Evolutionary conservation across 2,797 vertebrate species (phyloP).

Genomic region (Cynopterus sphinx): DNA sequence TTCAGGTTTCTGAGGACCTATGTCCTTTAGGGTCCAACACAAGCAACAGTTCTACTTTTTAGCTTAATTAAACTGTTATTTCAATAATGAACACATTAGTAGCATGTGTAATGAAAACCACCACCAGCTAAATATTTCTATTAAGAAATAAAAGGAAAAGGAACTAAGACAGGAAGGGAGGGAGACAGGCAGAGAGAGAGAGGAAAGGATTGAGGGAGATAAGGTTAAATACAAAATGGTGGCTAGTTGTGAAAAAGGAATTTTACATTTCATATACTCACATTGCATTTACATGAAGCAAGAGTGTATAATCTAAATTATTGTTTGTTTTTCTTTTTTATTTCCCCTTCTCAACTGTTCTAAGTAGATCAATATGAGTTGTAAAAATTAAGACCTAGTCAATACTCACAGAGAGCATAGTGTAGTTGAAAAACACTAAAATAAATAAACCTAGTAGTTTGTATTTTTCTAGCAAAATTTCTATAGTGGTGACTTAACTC

Average conservation of each 20-base stretch:
- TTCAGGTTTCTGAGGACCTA: not conserved
- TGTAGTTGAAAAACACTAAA: not conserved
- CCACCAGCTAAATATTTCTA: not conserved
- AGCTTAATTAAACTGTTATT: not conserved
- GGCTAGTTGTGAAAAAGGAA: not conserved
- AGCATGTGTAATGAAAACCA: not conserved
- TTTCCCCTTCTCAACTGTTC: constrained; percentile 10
- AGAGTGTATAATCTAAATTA: not conserved
- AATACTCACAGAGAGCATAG: not conserved
- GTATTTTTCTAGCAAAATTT: constrained; percentile 13
- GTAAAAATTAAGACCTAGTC: not conserved
- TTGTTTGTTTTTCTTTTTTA: constrained; percentile 8
- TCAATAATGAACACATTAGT: not conserved
- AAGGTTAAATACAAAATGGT: not conserved
- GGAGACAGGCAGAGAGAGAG: not conserved
- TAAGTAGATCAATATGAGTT: constrained; percentile 11
- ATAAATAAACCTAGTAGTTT: constrained; percentile 14
- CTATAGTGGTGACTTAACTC: not conserved
- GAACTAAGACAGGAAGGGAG: not conserved
- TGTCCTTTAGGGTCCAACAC: not conserved
- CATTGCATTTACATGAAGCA: not conserved
- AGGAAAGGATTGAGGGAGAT: not conserved
- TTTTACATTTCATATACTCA: not conserved
- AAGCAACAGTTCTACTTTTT: not conserved
- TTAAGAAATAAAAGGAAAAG: constrained; percentile 10